These are phyloP conservation scores for Condylura cristata DNA, from an alignment of 2,113 vertebrate genomes.

Conservation along the genomic window DNA sequence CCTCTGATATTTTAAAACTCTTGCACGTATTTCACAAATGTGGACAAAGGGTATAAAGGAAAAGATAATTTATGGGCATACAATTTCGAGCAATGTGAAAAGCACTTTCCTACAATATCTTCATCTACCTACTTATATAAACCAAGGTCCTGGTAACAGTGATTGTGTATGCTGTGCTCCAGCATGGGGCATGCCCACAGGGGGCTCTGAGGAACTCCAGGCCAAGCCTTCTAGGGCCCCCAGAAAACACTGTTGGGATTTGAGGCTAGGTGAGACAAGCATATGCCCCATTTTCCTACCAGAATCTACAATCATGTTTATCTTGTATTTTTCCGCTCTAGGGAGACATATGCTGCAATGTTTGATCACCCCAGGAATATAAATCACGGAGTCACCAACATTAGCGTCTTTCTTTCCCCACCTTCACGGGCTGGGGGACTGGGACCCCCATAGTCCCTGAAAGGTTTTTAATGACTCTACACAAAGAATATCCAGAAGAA, in stretches of 20 bases:
- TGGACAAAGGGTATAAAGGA: not conserved
- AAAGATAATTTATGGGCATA: not conserved
- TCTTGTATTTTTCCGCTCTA: slow-evolving; percentile 17
- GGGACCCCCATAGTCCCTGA: too few relatives aligned
- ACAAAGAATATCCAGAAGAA: not conserved
- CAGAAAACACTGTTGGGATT: not conserved
- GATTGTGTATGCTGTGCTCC: accelerated
- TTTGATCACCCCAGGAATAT: not conserved
- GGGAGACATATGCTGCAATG: not conserved
- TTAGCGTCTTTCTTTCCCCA: not conserved
- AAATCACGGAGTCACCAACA: not conserved
- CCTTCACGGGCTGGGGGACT: not conserved
- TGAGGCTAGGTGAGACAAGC: not conserved
- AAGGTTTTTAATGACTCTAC: not conserved
- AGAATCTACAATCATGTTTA: not conserved
- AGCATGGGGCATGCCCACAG: not conserved
- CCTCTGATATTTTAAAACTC: not conserved
- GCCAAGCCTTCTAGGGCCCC: not conserved
- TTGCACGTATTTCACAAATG: not conserved
- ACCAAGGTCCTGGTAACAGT: not conserved
- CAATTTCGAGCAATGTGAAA: not conserved
- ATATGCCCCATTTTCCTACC: not conserved
- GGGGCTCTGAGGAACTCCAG: not conserved
- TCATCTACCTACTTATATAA: not conserved
- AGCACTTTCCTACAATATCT: not conserved